These are phyloP conservation scores for Mallotus villosus DNA, from an alignment of 2,797 vertebrate genomes.

Conservation along the genomic window DNA sequence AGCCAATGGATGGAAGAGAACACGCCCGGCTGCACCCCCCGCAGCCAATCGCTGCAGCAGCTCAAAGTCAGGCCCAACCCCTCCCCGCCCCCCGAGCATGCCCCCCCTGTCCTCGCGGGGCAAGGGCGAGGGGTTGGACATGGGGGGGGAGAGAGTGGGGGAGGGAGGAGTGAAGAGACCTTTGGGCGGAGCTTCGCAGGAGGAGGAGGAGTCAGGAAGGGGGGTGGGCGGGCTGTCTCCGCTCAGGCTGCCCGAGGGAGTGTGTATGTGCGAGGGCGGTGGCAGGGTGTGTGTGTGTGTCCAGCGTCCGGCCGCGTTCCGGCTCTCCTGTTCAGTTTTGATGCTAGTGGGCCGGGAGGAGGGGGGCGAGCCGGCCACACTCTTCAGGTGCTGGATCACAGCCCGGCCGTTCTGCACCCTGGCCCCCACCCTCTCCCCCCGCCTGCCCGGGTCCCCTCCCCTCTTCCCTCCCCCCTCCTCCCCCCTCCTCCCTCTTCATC, in stretches of 20 bases:
- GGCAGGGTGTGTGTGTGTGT: slow-evolving; percentile 58
- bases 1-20: slow-evolving; percentile 82
- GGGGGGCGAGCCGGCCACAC: slow-evolving; percentile 60
- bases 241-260: slow-evolving; percentile 71
- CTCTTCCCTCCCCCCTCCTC: slow-evolving; percentile 23
- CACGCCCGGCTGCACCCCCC: slow-evolving; percentile 75
- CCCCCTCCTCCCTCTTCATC: slow-evolving; percentile 62
- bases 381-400: slow-evolving; percentile 83
- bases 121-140: slow-evolving; percentile 77
- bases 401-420: slow-evolving; percentile 74
- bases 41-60: slow-evolving; percentile 78
- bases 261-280: slow-evolving; percentile 63
- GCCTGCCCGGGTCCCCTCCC: slow-evolving; percentile 26
- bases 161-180: slow-evolving; percentile 76
- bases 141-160: slow-evolving; percentile 72
- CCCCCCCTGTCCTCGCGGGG: slow-evolving; percentile 69
- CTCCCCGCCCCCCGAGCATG: slow-evolving; percentile 42
- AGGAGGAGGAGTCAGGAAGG: slow-evolving; percentile 73
- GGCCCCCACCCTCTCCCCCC: slow-evolving; percentile 49
- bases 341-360: slow-evolving; percentile 68
- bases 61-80: slow-evolving; percentile 72
- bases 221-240: slow-evolving; percentile 74
- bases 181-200: slow-evolving; percentile 68
- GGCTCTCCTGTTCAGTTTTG: slow-evolving; percentile 78
- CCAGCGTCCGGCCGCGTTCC: slow-evolving; percentile 63